Conservation (phyloP, 35 echinoderm and acorn worm species). For the Apostichopus japonicus region DNA sequence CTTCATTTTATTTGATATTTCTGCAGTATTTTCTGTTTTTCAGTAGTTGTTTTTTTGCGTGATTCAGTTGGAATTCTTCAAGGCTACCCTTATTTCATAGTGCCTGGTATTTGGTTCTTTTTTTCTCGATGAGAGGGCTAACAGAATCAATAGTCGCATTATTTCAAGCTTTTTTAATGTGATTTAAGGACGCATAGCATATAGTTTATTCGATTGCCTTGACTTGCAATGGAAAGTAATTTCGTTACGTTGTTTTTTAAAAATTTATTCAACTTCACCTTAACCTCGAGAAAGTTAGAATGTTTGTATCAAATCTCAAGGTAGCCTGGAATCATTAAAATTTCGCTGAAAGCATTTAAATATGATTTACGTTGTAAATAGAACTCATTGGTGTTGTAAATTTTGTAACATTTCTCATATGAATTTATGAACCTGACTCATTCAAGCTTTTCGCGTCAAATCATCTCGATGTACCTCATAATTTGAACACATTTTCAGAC, state of each 20-base stretch:
- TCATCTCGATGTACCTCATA: no score
- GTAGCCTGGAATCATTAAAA: not conserved
- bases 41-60: no score
- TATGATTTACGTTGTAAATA: no score
- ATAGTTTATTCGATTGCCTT: not conserved
- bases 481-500: no score
- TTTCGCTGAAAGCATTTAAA: no score
- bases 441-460: no score
- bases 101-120: no score
- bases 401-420: no score
- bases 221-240: not conserved
- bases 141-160: not conserved
- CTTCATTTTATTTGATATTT: not conserved
- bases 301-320: not conserved
- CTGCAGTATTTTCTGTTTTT: not conserved
- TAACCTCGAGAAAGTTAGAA: not conserved
- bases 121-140: not conserved
- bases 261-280: not conserved
- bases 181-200: not conserved
- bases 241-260: not conserved
- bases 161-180: no score
- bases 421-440: no score
- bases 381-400: no score
- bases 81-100: not conserved
- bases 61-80: not conserved